Base-by-base conservation (phyloP, 2,797 vertebrate genomes). In the Poecilia velifera region DNA sequence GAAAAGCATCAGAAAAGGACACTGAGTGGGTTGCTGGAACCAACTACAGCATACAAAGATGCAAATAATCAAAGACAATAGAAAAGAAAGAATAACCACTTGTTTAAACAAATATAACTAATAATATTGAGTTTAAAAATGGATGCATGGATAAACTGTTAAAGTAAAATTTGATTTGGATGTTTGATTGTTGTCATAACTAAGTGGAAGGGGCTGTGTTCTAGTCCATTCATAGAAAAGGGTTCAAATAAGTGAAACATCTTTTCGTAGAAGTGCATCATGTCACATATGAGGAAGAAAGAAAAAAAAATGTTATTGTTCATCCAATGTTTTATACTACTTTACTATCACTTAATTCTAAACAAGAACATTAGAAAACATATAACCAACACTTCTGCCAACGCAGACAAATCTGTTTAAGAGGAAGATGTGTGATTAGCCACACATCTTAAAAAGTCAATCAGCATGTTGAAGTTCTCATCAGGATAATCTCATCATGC, bases 1-100 rank as follows among this genome's bases (percentile, higher is more conserved):
- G 77, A 90, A 93, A 90, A 91, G 89, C 84, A 93, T 74, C 89
- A 93, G 87, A 82, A 92, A 86, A 92, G 87, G 88, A 90, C 31
- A 88, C 16, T 57, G 81, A 81, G 71, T 77, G 85, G 74, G 31
- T 84, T 82, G 79, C 64, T 80, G 81, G 79, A 82, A 73, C 51
- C 43, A 28, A 84, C 70, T 75, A 79, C 14, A 77, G 51, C 43
- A 39, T 47, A 34, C 59, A 78, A 47, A 49, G 22, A 51, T 53
- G 76, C 51, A 34, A 71, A 43, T 55, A 46, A 68, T 25, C 28
- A 70, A 22, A 36, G 13, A 55, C 64, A 34, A 72, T 2, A 34
- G 25, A 75, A 46, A 70, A 14, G 8, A 71, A 70, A 31, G 41
- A 13, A n/a, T 53, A 25, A 80, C 12, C 13, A 76, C 71, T 18